Evolutionary conservation across 2,113 vertebrate species (phyloP).

Genomic region (Apistogramma diplotaenia): DNA sequence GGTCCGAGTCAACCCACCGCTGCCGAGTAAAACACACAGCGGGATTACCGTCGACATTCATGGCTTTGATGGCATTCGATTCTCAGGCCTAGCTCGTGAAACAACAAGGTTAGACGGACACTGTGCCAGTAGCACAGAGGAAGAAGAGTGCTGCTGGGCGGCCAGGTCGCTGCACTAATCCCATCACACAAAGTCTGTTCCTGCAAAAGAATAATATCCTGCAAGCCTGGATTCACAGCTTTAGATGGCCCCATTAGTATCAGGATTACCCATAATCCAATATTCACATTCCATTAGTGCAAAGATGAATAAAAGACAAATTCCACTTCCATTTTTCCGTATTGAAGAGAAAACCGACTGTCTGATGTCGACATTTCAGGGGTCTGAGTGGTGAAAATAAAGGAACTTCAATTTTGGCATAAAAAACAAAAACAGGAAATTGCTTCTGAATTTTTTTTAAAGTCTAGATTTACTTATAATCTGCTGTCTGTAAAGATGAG

Average conservation of each 20-base stretch:
- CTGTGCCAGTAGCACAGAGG: slow-evolving; percentile 50
- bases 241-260: slow-evolving; percentile 56
- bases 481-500: neutral
- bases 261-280: slow-evolving; percentile 75
- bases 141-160: slow-evolving; percentile 40
- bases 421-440: neutral
- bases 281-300: slow-evolving; percentile 82
- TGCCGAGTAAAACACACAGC: neutral
- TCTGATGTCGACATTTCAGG: neutral
- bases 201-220: slow-evolving; percentile 76
- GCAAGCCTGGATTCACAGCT: slow-evolving; percentile 71
- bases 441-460: neutral
- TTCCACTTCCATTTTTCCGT: slow-evolving; percentile 53
- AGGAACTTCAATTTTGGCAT: neutral
- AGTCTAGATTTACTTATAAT: neutral
- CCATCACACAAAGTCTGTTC: slow-evolving; percentile 70
- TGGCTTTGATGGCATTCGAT: slow-evolving; percentile 40
- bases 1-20: neutral
- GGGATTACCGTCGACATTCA: slow-evolving; percentile 21
- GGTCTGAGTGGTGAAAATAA: neutral
- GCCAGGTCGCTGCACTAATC: slow-evolving; percentile 66
- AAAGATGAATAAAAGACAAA: slow-evolving; percentile 49
- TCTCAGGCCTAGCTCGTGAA: slow-evolving; percentile 46
- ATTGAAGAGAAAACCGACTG: neutral
- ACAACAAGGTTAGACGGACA: slow-evolving; percentile 50